Base-by-base conservation (phyloP, 2,888 invertebrate genomes). In the Polymixis flavicincta region DNA sequence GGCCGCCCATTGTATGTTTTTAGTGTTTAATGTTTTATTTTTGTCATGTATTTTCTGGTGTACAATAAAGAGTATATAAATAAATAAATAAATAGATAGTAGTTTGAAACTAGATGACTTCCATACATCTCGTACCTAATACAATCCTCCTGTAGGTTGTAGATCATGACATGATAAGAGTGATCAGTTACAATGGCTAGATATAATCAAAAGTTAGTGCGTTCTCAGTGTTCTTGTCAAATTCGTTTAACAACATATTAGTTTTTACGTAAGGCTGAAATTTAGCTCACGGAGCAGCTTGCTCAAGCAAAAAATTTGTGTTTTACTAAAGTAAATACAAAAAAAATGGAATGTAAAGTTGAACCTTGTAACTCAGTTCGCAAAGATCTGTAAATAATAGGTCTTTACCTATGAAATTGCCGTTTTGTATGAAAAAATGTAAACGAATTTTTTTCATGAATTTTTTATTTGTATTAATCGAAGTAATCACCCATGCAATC, bases 321-420 rank as follows among this genome's bases (percentile, higher is more conserved):
- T 52, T 22, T 22, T 55, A 25, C 7, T 55, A 11, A 37, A 11
- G 28, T 69, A 48, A 32, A 1, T 22, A 25, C 1, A 50, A n/a
- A 22, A 9, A 42, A 37, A 74, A 50, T 45, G 13, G 9, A 57
- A 37, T 19, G 14, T 50, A 19, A 7, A n/a, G 48, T 25, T 19
- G n/a, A 54, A 37, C 25, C 45, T 28, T 37, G 68, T 69, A 42
- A 55, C 55, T 76, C 54, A 69, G 19, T 50, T 50, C n/a, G 52
- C 60, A 60, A 22, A 71, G 42, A 76, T 42, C 5, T 75, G 42
- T 37, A 63, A 37, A 25, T n/a, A n/a, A n/a, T n/a, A n/a, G n/a
- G n/a, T n/a, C n/a, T n/a, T n/a, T n/a, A n/a, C n/a, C n/a, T n/a
- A n/a, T n/a, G n/a, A n/a, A n/a, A n/a, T n/a, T n/a, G n/a, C n/a